Percentiles rank a stretch among this genome's conserved stretches.
Evolutionary conservation across 2,888 invertebrate species (phyloP).

Genomic region (Lathronympha strigana): DNA sequence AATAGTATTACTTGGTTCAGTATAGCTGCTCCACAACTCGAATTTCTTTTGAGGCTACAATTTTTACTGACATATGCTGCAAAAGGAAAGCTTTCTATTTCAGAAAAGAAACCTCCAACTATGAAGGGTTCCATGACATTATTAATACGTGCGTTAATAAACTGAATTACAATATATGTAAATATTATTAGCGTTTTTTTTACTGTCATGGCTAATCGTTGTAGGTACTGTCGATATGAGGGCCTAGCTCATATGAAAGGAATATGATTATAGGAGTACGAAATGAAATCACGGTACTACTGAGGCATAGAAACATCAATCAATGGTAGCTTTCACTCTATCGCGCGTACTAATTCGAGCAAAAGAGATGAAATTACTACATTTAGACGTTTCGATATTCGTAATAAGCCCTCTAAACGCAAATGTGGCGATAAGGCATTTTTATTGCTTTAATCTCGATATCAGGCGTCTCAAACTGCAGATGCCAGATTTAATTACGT

Average conservation of each 20-base stretch:
- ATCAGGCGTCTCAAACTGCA: neutral
- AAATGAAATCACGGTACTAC: too few species aligned
- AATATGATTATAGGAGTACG: too few species aligned
- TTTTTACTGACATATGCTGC: conserved; percentile 45
- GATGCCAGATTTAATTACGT: neutral
- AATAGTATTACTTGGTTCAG: conserved; percentile 52
- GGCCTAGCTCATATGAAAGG: too few species aligned
- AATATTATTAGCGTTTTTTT: neutral
- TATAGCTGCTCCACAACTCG: conserved; percentile 56
- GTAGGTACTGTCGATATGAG: too few species aligned
- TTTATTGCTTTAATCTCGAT: neutral
- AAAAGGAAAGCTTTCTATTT: conserved; percentile 47
- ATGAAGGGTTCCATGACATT: conserved; percentile 45
- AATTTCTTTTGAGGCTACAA: conserved; percentile 38
- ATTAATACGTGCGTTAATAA: neutral
- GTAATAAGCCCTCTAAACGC: neutral
- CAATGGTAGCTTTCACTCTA: too few species aligned
- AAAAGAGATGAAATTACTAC: too few species aligned
- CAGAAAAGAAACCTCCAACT: conserved; percentile 45
- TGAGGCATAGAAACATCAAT: too few species aligned
- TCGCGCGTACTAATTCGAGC: too few species aligned
- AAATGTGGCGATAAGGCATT: neutral
- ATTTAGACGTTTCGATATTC: neutral
- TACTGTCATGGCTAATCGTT: neutral
- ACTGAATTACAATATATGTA: neutral